phyloP scores from a whole-genome alignment of 23 tunicate genomes.

The Aplidium turbinatum region DNA sequence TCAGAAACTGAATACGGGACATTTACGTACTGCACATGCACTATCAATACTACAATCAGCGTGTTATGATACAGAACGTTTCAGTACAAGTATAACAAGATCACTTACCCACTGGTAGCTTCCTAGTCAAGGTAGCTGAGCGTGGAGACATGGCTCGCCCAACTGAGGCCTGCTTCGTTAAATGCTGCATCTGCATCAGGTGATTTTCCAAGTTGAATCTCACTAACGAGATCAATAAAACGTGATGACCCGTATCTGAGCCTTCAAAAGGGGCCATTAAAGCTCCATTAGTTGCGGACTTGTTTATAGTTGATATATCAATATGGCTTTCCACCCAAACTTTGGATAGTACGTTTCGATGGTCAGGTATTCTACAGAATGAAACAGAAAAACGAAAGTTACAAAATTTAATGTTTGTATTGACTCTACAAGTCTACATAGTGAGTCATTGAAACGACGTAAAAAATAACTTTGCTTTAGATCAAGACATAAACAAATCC shows the following conservation, averaged over 20 bases:
- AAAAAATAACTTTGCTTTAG: no score
- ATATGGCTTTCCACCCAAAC: conserved; percentile 10
- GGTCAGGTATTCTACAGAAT: not conserved
- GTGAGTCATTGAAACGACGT: no score
- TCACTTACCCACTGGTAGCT: conserved; percentile 50
- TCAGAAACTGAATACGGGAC: not conserved
- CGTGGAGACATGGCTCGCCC: not conserved
- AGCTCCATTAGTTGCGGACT: conserved; percentile 12
- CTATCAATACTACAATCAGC: no score
- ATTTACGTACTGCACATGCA: no score
- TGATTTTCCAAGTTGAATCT: conserved; percentile 7
- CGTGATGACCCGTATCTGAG: not conserved
- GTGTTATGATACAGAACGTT: no score
- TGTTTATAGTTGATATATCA: conserved; percentile 9
- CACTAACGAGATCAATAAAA: not conserved
- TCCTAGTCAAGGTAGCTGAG: conserved; percentile 10
- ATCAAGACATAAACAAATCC: no score
- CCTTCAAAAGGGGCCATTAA: not conserved
- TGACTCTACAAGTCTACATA: no score
- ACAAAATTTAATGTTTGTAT: no score
- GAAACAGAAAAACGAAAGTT: not conserved
- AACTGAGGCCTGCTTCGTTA: not conserved
- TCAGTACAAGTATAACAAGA: no score
- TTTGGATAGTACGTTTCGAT: not conserved
- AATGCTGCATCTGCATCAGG: not conserved